Conservation (phyloP, 2,888 invertebrate species). For the Macrosiphum euphorbiae region DNA sequence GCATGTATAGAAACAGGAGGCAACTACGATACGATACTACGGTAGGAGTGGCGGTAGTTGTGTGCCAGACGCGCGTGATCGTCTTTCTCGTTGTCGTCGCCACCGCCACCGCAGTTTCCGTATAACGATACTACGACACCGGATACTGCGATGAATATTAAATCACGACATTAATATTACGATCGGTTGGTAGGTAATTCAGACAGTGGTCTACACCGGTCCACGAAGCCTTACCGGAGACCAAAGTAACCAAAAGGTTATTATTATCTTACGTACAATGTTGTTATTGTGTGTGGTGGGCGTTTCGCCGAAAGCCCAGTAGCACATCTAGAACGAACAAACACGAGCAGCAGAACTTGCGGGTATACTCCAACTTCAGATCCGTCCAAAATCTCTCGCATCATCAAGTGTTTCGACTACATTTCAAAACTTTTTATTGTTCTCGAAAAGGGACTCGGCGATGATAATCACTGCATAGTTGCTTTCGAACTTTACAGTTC, state of each 20-base stretch:
- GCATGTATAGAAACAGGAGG: neutral
- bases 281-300: neutral
- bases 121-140: constrained; percentile 36
- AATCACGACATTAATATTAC: constrained; percentile 46
- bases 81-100: neutral
- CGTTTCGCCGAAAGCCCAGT: neutral
- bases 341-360: neutral
- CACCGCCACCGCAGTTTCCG: constrained; percentile 25
- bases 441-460: neutral
- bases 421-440: constrained; percentile 17
- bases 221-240: neutral
- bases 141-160: constrained; percentile 62
- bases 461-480: constrained; percentile 18
- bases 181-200: constrained; percentile 37
- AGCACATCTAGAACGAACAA: neutral
- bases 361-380: neutral
- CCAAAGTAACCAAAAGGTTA: neutral
- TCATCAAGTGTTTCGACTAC: neutral
- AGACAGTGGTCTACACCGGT: constrained; percentile 13
- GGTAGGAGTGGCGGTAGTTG: neutral
- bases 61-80: constrained; percentile 47
- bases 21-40: neutral
- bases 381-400: neutral
- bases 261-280: neutral
- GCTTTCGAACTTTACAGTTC: neutral